These are phyloP conservation scores for Nibea albiflora DNA, from an alignment of 2,113 vertebrate genomes.

Conservation along the genomic window DNA sequence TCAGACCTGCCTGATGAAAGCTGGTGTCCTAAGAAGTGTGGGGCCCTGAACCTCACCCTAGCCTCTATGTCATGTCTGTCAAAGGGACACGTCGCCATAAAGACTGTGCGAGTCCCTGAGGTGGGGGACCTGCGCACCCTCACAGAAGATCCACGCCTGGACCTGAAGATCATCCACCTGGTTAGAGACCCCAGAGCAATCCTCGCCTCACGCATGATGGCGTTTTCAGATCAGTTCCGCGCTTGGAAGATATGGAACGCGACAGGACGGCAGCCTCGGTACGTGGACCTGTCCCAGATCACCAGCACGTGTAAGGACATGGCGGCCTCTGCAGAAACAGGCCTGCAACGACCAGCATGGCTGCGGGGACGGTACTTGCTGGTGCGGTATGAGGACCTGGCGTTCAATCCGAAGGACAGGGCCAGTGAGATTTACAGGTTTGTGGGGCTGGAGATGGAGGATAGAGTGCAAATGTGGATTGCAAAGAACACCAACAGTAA, in stretches of 20 bases:
- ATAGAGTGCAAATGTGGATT: constrained; percentile 83
- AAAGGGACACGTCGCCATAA: constrained; percentile 81
- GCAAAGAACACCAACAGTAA: constrained; percentile 83
- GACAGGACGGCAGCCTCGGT: constrained; percentile 81
- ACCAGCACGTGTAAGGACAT: constrained; percentile 84
- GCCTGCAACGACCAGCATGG: constrained; percentile 81
- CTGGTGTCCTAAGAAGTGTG: constrained; percentile 84
- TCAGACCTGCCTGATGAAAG: constrained; percentile 68
- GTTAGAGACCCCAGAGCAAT: constrained; percentile 89
- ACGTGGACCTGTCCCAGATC: constrained; percentile 83
- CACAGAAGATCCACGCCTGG: constrained; percentile 85
- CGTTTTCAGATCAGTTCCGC: constrained; percentile 82
- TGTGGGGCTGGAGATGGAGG: constrained; percentile 80
- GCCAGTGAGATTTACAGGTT: constrained; percentile 84
- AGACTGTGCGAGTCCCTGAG: constrained; percentile 85
- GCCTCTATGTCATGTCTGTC: constrained; percentile 81
- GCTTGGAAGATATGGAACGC: constrained; percentile 88
- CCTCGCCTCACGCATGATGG: constrained; percentile 84
- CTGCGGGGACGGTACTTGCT: constrained; percentile 84
- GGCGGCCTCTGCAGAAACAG: constrained; percentile 78
- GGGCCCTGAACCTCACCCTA: constrained; percentile 82
- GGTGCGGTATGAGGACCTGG: constrained; percentile 87
- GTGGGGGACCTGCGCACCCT: constrained; percentile 84
- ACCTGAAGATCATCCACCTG: constrained; percentile 86
- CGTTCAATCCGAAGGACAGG: constrained; percentile 80